phyloP scores from a whole-genome alignment of 2,888 invertebrate genomes.

The Sisyra nigra region DNA sequence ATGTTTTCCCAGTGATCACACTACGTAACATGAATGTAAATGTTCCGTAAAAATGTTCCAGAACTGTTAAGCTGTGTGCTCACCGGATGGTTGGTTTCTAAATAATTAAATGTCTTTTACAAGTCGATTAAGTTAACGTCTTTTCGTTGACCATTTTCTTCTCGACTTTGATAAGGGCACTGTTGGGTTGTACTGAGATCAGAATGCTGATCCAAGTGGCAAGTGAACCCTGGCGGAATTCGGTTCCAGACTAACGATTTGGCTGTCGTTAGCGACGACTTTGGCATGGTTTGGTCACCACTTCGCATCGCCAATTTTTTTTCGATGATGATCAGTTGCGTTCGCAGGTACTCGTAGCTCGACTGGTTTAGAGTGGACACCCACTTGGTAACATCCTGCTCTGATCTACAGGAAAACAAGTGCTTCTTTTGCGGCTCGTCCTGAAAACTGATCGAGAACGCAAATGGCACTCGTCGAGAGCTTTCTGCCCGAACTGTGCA shows the following conservation, averaged over 20 bases:
- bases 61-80: too few species aligned
- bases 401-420: conserved; percentile 52
- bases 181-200: neutral
- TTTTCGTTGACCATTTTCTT: neutral
- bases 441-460: conserved; percentile 55
- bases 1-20: too few species aligned
- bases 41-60: too few species aligned
- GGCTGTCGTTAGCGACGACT: neutral
- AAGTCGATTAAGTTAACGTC: neutral
- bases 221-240: conserved; percentile 2
- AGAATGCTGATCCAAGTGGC: neutral
- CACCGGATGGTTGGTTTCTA: too few species aligned
- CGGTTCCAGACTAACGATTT: conserved; percentile 4
- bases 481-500: conserved; percentile 50
- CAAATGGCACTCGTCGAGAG: conserved; percentile 45
- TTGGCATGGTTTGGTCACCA: conserved; percentile 32
- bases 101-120: too few species aligned
- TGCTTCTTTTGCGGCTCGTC: conserved; percentile 52
- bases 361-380: conserved; percentile 46
- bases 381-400: conserved; percentile 55
- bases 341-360: conserved; percentile 55
- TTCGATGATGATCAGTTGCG: conserved; percentile 43
- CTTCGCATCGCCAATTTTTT: conserved; percentile 49
- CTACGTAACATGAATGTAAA: too few species aligned
- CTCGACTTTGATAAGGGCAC: neutral